Percentiles rank a stretch among this genome's conserved stretches.
Conservation (phyloP, 2,888 invertebrate species). For the Cheilosia scutellata region DNA sequence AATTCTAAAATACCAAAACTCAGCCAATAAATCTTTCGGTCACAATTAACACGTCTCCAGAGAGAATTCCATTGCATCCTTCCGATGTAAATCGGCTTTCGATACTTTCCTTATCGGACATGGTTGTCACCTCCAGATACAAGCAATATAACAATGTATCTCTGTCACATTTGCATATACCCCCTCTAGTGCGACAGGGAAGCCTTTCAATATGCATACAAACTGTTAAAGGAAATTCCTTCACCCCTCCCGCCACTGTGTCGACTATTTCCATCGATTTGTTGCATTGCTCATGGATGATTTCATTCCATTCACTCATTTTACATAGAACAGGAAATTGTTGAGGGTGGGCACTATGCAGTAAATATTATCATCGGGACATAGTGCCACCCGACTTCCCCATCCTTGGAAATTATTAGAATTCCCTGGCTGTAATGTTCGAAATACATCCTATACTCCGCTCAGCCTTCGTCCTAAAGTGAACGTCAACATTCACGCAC, state of each 20-base stretch:
- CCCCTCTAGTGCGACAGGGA: not conserved
- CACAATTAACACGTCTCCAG: slow-evolving; percentile 9
- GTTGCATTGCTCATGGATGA: slow-evolving; percentile 57
- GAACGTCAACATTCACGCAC: slow-evolving; percentile 62
- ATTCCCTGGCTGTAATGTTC: slow-evolving; percentile 64
- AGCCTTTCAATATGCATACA: slow-evolving; percentile 12
- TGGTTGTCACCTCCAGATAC: slow-evolving; percentile 54
- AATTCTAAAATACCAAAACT: not conserved
- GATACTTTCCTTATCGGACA: slow-evolving; percentile 56
- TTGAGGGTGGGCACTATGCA: not conserved
- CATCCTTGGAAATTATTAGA: slow-evolving; percentile 45
- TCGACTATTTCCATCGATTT: slow-evolving; percentile 41
- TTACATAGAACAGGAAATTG: slow-evolving; percentile 24
- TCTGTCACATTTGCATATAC: slow-evolving; percentile 51
- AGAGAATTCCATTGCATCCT: not conserved
- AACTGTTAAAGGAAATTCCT: slow-evolving; percentile 2
- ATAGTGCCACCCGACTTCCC: slow-evolving; percentile 41
- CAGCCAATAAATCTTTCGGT: slow-evolving; percentile 30
- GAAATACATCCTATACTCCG: slow-evolving; percentile 29
- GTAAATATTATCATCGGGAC: slow-evolving; percentile 54
- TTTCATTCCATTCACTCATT: slow-evolving; percentile 36
- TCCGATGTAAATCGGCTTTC: slow-evolving; percentile 13
- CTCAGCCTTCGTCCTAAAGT: slow-evolving; percentile 12
- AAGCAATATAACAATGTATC: slow-evolving; percentile 43
- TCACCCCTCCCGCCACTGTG: not conserved